Evolutionary conservation across 2,888 invertebrate genomes (phyloP).

Genomic region (Drosophila macrothrix): DNA sequence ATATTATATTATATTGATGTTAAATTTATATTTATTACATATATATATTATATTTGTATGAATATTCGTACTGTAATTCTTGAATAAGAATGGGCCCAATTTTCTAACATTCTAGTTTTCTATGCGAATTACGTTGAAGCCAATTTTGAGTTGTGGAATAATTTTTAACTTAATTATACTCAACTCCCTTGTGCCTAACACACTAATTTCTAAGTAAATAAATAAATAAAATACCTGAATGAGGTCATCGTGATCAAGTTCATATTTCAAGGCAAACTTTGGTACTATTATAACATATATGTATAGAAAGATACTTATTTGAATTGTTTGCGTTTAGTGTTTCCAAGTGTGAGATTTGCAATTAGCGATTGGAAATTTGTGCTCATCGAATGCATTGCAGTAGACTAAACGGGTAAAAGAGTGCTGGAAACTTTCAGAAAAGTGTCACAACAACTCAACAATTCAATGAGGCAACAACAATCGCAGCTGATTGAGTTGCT

Average conservation of each 20-base stretch:
- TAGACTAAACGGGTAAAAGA: background rate
- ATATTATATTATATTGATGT: background rate
- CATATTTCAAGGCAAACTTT: background rate
- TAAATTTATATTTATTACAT: background rate
- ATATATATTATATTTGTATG: background rate
- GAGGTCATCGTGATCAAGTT: background rate
- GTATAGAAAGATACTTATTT: background rate
- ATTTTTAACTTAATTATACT: background rate
- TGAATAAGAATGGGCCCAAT: background rate
- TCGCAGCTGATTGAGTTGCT: slow-evolving; percentile 65
- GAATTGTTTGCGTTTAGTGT: background rate
- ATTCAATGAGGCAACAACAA: slow-evolving; percentile 39
- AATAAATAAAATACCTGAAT: background rate
- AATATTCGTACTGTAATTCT: background rate
- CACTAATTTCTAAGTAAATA: background rate
- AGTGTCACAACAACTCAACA: slow-evolving; percentile 11
- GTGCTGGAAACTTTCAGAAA: background rate
- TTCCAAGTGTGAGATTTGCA: background rate
- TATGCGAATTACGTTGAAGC: background rate
- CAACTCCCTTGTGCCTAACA: background rate
- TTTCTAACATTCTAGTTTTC: background rate
- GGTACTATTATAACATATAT: rapidly evolving
- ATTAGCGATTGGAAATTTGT: slow-evolving; percentile 14
- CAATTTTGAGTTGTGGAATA: background rate
- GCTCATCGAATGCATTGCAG: slow-evolving; percentile 4